These are phyloP conservation scores for Oreohelix idahoensis DNA, from an alignment of 1,140 invertebrate genomes.

Conservation along the genomic window DNA sequence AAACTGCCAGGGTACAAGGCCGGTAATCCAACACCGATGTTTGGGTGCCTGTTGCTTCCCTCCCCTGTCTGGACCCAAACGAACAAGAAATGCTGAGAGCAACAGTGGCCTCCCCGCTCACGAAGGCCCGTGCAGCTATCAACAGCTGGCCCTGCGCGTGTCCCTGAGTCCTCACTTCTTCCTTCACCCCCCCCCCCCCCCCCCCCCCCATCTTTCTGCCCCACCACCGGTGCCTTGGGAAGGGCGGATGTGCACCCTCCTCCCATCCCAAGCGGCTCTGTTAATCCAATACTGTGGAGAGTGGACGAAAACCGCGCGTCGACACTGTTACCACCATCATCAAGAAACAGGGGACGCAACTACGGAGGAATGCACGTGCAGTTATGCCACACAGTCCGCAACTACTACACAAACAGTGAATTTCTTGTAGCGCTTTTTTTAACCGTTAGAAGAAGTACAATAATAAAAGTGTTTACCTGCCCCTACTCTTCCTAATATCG, in stretches of 20 bases:
- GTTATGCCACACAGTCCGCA: too few relatives aligned
- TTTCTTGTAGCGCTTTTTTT: too few relatives aligned
- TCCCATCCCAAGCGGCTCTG: neutral
- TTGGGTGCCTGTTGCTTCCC: constrained; percentile 3
- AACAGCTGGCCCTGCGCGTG: constrained; percentile 1
- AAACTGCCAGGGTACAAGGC: neutral
- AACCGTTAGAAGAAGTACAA: too few relatives aligned
- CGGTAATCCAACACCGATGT: neutral
- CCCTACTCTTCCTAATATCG: too few relatives aligned
- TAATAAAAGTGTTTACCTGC: too few relatives aligned
- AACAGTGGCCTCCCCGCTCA: neutral
- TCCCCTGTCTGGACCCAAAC: neutral
- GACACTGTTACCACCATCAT: neutral
- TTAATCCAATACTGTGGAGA: neutral
- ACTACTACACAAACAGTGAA: too few relatives aligned
- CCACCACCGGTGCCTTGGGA: neutral
- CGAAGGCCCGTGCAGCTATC: neutral
- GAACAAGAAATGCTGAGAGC: neutral
- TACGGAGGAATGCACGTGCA: too few relatives aligned
- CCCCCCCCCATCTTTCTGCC: too few relatives aligned
- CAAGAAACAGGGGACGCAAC: too few relatives aligned
- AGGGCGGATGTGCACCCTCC: neutral
- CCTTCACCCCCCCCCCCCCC: neutral
- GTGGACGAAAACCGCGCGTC: neutral
- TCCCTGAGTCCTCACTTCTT: neutral